Conservation (phyloP, 64 coral and sea anemone genomes). For the Catalaphyllia jardinei region DNA sequence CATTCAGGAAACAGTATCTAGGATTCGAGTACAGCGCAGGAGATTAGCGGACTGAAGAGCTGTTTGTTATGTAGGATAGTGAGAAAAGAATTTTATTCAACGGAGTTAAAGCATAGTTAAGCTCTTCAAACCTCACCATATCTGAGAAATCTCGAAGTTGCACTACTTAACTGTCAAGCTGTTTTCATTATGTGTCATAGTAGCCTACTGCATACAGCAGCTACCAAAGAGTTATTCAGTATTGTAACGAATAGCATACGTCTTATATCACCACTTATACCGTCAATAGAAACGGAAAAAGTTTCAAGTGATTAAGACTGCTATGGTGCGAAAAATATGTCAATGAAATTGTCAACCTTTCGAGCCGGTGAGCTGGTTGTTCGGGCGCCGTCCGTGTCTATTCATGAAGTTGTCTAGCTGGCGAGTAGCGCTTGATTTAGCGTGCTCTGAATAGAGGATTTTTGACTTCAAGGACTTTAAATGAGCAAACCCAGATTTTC, state of each 20-base stretch:
- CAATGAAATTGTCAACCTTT: conserved; percentile 53
- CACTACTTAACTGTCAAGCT: conserved; percentile 21
- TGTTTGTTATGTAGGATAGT: conserved; percentile 24
- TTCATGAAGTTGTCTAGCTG: background rate
- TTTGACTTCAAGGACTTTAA: conserved; percentile 47
- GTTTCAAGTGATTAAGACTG: conserved; percentile 55
- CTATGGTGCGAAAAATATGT: conserved; percentile 58
- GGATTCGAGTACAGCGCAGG: background rate
- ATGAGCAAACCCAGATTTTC: conserved; percentile 36
- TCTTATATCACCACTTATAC: conserved; percentile 38
- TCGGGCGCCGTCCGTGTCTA: background rate
- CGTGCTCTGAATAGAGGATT: background rate
- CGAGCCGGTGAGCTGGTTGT: background rate
- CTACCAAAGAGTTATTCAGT: conserved; percentile 11
- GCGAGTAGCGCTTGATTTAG: background rate
- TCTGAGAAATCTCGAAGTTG: conserved; percentile 39
- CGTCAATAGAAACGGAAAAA: conserved; percentile 56
- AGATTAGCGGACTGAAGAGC: conserved; percentile 27
- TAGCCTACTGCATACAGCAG: background rate
- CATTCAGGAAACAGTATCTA: background rate
- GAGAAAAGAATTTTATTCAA: background rate
- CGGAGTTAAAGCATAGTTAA: background rate
- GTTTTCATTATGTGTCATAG: conserved; percentile 14
- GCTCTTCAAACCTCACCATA: conserved; percentile 31
- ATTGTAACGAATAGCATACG: conserved; percentile 33